Conservation (phyloP, 2,113 vertebrate species). For the Poeciliopsis retropinna region DNA sequence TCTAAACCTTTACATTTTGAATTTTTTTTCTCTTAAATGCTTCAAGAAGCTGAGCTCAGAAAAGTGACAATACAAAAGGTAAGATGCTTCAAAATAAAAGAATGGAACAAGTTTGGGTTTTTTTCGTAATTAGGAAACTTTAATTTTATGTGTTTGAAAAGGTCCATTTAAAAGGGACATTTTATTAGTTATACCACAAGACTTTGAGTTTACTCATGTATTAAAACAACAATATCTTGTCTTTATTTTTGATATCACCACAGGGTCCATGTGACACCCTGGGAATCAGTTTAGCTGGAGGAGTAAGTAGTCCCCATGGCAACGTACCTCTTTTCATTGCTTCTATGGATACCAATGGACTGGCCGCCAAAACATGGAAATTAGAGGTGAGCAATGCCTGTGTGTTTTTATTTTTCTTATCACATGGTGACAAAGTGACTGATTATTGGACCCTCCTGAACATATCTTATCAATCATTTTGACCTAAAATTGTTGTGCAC, state of each 20-base stretch:
- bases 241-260: constrained; percentile 17
- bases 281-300: constrained; percentile 89
- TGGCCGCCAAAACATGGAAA: constrained; percentile 89
- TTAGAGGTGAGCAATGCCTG: constrained; percentile 79
- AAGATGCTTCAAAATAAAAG: not conserved
- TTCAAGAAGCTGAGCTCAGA: constrained; percentile 41
- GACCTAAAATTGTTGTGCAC: not conserved
- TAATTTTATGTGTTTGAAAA: not conserved
- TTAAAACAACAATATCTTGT: not conserved
- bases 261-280: constrained; percentile 86
- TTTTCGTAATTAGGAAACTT: not conserved
- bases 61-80: constrained; percentile 70
- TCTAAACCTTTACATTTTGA: not conserved
- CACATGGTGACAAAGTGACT: not conserved
- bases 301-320: constrained; percentile 89
- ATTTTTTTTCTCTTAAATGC: constrained; percentile 26
- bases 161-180: not conserved
- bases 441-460: not conserved
- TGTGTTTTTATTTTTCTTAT: not conserved
- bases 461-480: not conserved
- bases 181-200: not conserved
- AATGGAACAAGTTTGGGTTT: too few relatives aligned
- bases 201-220: not conserved
- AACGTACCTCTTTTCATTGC: constrained; percentile 91
- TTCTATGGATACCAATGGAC: constrained; percentile 89